Conservation (phyloP, 2,113 vertebrate species). For the Pan paniscus region DNA sequence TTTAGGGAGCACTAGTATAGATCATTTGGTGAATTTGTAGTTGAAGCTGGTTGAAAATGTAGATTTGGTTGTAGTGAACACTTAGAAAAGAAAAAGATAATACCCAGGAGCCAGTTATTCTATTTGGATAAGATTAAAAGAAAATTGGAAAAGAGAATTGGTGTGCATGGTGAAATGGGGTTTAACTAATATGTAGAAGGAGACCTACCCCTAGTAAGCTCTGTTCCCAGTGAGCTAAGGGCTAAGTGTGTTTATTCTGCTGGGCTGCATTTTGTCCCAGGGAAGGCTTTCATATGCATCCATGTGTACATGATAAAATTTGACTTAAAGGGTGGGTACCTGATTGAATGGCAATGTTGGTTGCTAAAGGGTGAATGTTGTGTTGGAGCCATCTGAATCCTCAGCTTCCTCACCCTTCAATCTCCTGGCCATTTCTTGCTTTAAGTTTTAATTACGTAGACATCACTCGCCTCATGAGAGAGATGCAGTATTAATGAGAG, state of each 20-base stretch:
- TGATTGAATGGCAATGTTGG: background rate
- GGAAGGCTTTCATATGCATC: background rate
- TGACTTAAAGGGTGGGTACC: background rate
- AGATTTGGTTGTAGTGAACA: background rate
- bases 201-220: background rate
- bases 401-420: background rate
- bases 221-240: too few species aligned
- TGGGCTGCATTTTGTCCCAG: background rate
- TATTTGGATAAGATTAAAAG: background rate
- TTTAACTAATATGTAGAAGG: background rate
- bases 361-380: rapidly evolving
- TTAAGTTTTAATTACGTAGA: constrained; percentile 74
- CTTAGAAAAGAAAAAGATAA: constrained; percentile 34
- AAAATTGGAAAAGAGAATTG: background rate
- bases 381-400: background rate
- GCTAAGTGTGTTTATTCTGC: background rate
- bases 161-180: background rate
- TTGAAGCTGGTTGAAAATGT: background rate
- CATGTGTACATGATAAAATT: too few species aligned
- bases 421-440: background rate
- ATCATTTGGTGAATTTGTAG: background rate
- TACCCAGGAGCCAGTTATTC: background rate
- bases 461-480: constrained; percentile 66
- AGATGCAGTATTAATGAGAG: constrained; percentile 76
- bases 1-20: background rate